Evolutionary conservation across 2,797 vertebrate genomes (phyloP).

Genomic region (Falco berigora): DNA sequence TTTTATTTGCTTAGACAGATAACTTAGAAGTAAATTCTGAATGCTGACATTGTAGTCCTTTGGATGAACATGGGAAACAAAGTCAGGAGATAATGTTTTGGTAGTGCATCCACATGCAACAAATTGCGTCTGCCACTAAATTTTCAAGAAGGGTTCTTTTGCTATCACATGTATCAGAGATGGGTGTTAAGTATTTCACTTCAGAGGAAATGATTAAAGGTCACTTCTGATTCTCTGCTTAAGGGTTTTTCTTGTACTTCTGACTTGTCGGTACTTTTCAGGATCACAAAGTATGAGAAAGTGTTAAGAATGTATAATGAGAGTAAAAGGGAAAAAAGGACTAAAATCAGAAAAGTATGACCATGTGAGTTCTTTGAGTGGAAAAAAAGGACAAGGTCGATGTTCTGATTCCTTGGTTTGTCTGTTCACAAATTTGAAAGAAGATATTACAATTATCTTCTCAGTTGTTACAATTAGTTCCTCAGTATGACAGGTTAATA

Average conservation of each 20-base stretch:
- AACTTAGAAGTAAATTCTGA: neutral
- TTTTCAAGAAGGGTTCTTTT: neutral
- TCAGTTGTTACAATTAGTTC: no score
- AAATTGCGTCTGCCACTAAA: neutral
- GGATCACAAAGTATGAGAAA: neutral
- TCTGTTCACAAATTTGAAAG: neutral
- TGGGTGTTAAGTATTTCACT: neutral
- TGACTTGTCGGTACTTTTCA: neutral
- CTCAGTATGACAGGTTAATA: neutral
- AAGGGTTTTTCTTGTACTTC: neutral
- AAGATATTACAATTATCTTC: neutral
- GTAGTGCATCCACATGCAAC: neutral
- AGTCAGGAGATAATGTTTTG: neutral
- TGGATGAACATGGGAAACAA: neutral
- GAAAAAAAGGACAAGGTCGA: neutral
- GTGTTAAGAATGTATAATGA: neutral
- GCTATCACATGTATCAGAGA: neutral
- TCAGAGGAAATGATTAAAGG: neutral
- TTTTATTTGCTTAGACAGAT: neutral
- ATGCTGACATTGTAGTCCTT: neutral
- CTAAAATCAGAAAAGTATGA: neutral
- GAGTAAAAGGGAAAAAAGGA: neutral
- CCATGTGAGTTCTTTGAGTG: neutral
- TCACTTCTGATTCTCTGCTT: neutral
- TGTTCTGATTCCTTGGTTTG: neutral